Conservation (phyloP, 64 coral and sea anemone genomes). For the Stichodactyla helianthus region DNA sequence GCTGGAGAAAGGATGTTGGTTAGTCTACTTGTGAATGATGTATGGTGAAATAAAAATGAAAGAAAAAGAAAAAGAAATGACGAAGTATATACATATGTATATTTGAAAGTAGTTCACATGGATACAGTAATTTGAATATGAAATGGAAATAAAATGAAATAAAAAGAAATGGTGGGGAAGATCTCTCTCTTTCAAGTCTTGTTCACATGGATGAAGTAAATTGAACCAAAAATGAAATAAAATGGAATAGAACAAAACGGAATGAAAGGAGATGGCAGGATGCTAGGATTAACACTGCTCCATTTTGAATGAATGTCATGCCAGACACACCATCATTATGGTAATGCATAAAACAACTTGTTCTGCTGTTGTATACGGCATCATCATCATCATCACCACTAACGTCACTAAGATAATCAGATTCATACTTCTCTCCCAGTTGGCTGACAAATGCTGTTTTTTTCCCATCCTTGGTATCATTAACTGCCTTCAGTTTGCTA, state of each 20-base stretch:
- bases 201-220: neutral
- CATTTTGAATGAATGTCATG: too few relatives aligned
- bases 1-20: too few relatives aligned
- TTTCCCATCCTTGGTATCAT: neutral
- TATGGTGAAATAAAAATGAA: too few relatives aligned
- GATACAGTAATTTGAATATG: neutral
- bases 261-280: neutral
- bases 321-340: neutral
- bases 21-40: too few relatives aligned
- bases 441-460: neutral
- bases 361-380: neutral
- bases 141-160: neutral
- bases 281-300: too few relatives aligned
- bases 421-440: slow-evolving; percentile 1
- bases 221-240: neutral
- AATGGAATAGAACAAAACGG: neutral
- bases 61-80: too few relatives aligned
- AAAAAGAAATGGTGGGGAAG: too few relatives aligned
- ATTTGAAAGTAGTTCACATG: neutral
- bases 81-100: too few relatives aligned
- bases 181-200: too few relatives aligned
- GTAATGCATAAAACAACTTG: neutral
- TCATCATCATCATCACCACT: neutral
- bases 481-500: neutral
- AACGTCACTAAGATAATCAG: neutral